Base-by-base conservation (phyloP, 2,113 vertebrate genomes). In the Candoia aspera region DNA sequence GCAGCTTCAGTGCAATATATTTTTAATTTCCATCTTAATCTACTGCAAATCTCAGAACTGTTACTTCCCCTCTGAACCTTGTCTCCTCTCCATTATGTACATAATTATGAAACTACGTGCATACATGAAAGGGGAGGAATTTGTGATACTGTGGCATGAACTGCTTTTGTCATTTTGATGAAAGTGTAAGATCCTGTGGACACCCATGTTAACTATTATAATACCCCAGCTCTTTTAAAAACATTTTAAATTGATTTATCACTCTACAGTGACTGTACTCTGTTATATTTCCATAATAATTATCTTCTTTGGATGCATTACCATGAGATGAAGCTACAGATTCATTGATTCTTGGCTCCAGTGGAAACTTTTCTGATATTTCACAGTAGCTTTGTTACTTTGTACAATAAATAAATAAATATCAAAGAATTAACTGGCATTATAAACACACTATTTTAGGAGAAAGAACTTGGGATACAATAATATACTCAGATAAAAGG, bases 401-500 rank as follows among this genome's bases (percentile, higher is more conserved):
- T 83, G 33, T 59, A 57, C 55, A 33, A 60, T 37, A 46, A 57
- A 90, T 23, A 57, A 90, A 42, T 15, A 2, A 60, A 55, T 37
- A 73, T 89, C 62, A 73, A 4, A 21, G 15, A 2, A n/a, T 19
- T 5, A 24, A 12, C 13, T 79, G 21, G 33, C 26, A 37, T 64
- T 64, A 49, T 26, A 54, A 8, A 90, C 17, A 73, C 33, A 68
- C 15, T 13, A 24, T 6, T 57, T 37, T 17, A 13, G 59, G n/a
- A 29, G 6, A 37, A 53, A 60, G 3, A 62, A 26, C n/a, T 13
- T 54, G 29, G 54, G 9, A 84, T 15, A 37, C 11, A 58, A 87
- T 3, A 90, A 87, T 60, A 53, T 42, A 24, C 8, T 88, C 24
- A 60, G 53, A 37, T 89, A 90, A 53, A 93, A 92, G 46, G 9